Conservation (phyloP, 2,113 vertebrate species). For the Ardeotis arabs region DNA sequence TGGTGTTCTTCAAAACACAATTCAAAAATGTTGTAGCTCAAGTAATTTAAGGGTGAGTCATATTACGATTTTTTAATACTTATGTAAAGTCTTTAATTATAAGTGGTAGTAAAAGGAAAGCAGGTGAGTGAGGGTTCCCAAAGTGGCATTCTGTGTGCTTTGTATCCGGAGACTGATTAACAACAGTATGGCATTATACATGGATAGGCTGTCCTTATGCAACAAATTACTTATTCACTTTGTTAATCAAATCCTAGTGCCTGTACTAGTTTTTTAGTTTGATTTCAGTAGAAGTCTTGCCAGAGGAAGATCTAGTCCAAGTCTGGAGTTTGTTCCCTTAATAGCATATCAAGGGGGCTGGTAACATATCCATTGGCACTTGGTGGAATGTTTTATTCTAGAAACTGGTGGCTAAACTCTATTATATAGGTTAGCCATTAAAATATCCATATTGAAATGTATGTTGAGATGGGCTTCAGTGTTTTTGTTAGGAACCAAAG, state of each 20-base stretch:
- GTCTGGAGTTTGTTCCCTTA: neutral
- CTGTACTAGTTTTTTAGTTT: neutral
- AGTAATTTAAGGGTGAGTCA: conserved; percentile 81
- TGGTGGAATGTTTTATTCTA: neutral
- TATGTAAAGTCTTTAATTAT: neutral
- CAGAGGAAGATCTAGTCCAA: neutral
- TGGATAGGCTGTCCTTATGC: neutral
- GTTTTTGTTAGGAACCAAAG: neutral
- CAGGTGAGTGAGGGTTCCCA: neutral
- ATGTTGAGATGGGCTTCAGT: neutral
- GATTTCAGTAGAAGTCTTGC: neutral
- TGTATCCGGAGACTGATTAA: neutral
- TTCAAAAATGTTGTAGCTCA: conserved; percentile 77
- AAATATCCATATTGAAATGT: neutral
- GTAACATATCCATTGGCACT: neutral
- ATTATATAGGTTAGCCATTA: neutral
- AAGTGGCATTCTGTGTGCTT: neutral
- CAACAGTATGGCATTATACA: neutral
- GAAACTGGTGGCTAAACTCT: neutral
- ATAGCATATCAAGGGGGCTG: neutral
- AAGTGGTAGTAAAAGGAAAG: neutral
- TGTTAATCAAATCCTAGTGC: neutral
- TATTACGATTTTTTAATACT: neutral
- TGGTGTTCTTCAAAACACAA: conserved; percentile 84
- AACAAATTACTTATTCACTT: neutral